A percentile compares a stretch with the other conserved stretches of the same genome.
Evolutionary conservation across 2,888 invertebrate genomes (phyloP).

Genomic region (Philhelius pedissequus): DNA sequence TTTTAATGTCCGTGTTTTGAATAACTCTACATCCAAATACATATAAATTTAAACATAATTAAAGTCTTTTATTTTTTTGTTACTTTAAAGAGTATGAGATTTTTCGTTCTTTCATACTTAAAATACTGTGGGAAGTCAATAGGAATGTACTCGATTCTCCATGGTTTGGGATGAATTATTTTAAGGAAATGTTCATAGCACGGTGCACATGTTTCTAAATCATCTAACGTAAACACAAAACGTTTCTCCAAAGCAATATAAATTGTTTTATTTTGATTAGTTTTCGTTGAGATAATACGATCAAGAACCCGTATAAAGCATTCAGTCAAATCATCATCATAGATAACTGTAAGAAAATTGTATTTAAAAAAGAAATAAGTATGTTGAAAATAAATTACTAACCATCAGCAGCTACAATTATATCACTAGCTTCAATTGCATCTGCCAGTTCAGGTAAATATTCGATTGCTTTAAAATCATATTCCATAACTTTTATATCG

Average conservation of each 20-base stretch:
- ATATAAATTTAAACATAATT: background rate
- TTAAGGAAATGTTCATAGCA: conserved; percentile 91
- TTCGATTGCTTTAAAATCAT: conserved; percentile 83
- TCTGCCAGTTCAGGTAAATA: conserved; percentile 81
- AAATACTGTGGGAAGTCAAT: conserved; percentile 90
- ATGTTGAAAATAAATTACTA: conserved; percentile 72
- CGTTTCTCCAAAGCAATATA: conserved; percentile 91
- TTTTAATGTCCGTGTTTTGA: conserved; percentile 43
- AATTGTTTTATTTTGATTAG: conserved; percentile 80
- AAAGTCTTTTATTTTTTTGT: conserved; percentile 62
- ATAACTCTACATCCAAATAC: conserved; percentile 35
- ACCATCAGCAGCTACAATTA: conserved; percentile 92
- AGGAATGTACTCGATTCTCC: conserved; percentile 83
- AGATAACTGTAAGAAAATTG: conserved; percentile 84
- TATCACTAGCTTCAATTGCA: conserved; percentile 82
- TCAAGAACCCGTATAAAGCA: conserved; percentile 87
- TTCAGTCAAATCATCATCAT: conserved; percentile 89
- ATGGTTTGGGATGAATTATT: conserved; percentile 73
- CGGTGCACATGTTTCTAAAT: conserved; percentile 90
- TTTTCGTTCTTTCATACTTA: conserved; percentile 88
- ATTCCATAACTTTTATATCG: conserved; percentile 82
- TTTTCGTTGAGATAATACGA: conserved; percentile 80
- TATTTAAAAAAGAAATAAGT: background rate
- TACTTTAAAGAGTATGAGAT: conserved; percentile 88
- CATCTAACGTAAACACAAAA: conserved; percentile 90